Evolutionary conservation across 2,797 vertebrate genomes (phyloP).

Genomic region (Lacerta bilineata): DNA sequence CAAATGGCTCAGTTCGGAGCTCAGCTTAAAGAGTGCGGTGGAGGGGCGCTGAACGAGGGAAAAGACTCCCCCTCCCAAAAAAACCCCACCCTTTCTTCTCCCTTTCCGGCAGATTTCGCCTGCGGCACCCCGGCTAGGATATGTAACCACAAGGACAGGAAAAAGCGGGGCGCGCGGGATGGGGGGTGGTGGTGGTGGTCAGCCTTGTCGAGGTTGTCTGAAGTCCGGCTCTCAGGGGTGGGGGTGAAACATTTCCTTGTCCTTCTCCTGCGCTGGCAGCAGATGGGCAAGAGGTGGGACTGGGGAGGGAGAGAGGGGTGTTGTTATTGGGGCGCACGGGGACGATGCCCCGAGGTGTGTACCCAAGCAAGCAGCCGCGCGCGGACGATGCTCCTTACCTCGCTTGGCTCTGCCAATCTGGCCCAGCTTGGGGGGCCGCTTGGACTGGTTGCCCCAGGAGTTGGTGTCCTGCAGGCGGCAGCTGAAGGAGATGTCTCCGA

Average conservation of each 20-base stretch:
- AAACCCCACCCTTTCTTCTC: too few relatives aligned
- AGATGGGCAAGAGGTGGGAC: neutral
- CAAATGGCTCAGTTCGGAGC: conserved; percentile 1
- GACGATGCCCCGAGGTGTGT: neutral
- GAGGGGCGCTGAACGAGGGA: too few relatives aligned
- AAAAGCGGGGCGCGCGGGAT: neutral
- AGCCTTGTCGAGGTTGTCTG: neutral
- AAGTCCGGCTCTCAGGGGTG: conserved; percentile 2
- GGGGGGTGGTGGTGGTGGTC: too few relatives aligned
- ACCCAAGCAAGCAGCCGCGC: neutral
- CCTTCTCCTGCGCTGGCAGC: neutral
- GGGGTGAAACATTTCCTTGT: neutral
- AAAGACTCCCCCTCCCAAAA: neutral
- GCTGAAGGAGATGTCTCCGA: conserved; percentile 96
- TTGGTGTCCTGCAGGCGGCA: conserved; percentile 98
- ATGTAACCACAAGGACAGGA: neutral
- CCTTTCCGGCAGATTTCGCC: neutral
- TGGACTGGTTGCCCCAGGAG: conserved; percentile 94
- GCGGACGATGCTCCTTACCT: conserved; percentile 81
- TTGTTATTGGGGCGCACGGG: neutral
- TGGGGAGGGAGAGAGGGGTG: neutral
- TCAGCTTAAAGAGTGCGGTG: neutral
- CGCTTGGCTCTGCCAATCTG: conserved; percentile 97
- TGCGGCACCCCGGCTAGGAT: neutral
- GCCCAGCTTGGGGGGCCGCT: conserved; percentile 97